phyloP scores from a whole-genome alignment of 2,888 invertebrate species.

The Vanessa cardui region DNA sequence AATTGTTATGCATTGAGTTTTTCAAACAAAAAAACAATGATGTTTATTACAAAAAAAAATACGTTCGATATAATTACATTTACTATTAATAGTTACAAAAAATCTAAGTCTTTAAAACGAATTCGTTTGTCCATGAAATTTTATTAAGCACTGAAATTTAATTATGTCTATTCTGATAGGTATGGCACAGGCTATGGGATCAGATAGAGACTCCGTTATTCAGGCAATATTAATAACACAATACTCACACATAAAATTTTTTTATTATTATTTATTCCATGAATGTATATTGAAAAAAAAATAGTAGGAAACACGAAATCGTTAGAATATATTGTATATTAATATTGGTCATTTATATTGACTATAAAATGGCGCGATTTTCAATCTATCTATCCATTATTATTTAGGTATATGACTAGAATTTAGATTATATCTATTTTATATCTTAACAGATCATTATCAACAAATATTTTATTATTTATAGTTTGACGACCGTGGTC shows the following conservation, averaged over 20 bases:
- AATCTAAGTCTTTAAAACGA: neutral
- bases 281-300: conserved; percentile 27
- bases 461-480: too few relatives aligned
- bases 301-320: conserved; percentile 2
- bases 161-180: conserved; percentile 25
- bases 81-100: neutral
- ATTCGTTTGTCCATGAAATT: conserved; percentile 13
- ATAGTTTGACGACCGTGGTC: too few relatives aligned
- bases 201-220: conserved; percentile 15
- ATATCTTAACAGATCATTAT: too few relatives aligned
- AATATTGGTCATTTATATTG: neutral
- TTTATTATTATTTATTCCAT: conserved; percentile 22
- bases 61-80: neutral
- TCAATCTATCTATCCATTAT: neutral
- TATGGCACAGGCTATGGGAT: neutral
- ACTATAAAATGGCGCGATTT: conserved; percentile 4
- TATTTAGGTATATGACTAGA: neutral
- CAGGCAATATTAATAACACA: conserved; percentile 1
- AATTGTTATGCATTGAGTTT: too few relatives aligned
- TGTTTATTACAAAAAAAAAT: too few relatives aligned
- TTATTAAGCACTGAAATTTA: conserved; percentile 30
- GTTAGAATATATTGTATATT: neutral
- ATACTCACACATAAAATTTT: conserved; percentile 21
- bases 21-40: too few relatives aligned
- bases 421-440: too few relatives aligned